Evolutionary conservation across 2,797 vertebrate species (phyloP).

Genomic region (Australoheros facetus): DNA sequence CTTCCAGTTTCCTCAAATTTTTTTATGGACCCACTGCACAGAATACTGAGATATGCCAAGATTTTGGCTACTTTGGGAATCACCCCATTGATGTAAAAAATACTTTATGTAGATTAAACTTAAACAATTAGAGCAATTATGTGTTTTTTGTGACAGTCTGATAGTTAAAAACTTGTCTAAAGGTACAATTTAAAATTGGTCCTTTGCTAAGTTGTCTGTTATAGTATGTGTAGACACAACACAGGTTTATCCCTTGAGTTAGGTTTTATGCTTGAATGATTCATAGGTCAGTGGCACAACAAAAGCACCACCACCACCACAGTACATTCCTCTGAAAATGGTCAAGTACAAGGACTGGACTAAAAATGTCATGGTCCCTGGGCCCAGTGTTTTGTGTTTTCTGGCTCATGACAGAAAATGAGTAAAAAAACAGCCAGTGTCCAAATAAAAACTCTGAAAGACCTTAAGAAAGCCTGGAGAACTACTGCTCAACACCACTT

Average conservation of each 20-base stretch:
- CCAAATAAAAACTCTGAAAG: no score
- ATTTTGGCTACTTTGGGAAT: not conserved
- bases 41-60: not conserved
- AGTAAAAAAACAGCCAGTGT: no score
- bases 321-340: no score
- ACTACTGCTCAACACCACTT: no score
- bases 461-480: no score
- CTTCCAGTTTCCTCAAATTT: not conserved
- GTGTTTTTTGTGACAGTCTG: not conserved
- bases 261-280: not conserved
- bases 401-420: no score
- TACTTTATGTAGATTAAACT: no score
- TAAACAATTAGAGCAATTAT: not conserved
- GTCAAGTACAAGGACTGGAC: no score
- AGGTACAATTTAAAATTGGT: not conserved
- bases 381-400: no score
- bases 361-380: no score
- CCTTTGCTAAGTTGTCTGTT: not conserved
- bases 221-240: not conserved
- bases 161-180: not conserved
- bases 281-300: not conserved
- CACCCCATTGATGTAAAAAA: not conserved
- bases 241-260: not conserved
- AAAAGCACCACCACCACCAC: no score
- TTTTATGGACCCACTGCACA: not conserved